Evolutionary conservation across 2,113 vertebrate species (phyloP).

Genomic region (Megaptera novaeangliae): DNA sequence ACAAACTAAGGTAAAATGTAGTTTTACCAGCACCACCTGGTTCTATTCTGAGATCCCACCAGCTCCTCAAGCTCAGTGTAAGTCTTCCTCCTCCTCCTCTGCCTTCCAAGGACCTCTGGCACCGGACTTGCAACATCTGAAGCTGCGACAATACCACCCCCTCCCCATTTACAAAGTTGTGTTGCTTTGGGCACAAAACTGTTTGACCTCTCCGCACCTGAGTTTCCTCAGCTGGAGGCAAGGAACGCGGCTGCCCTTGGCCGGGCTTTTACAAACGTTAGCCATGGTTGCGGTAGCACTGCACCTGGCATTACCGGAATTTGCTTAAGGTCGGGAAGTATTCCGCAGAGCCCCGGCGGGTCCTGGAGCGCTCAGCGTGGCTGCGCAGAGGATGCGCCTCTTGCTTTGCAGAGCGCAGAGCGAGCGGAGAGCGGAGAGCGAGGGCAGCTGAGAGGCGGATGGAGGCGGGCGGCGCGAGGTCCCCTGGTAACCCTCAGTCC

Average conservation of each 20-base stretch:
- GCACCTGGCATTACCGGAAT: neutral
- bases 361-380: neutral
- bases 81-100: neutral
- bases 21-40: too few relatives aligned
- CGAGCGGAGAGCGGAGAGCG: too few relatives aligned
- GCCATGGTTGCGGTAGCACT: accelerated
- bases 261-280: neutral
- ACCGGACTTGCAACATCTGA: neutral
- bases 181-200: neutral
- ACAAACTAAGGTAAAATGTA: neutral
- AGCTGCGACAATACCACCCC: neutral
- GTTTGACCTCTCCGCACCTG: neutral
- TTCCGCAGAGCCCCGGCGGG: accelerated
- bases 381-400: neutral
- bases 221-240: neutral
- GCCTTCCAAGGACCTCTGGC: neutral
- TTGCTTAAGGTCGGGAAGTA: neutral
- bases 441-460: neutral
- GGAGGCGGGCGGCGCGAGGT: neutral
- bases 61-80: accelerated
- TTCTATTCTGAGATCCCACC: accelerated
- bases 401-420: too few relatives aligned
- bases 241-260: neutral
- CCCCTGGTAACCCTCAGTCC: neutral
- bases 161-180: neutral